Conservation (phyloP, 2,113 vertebrate species). For the Antechinus stuartii region DNA sequence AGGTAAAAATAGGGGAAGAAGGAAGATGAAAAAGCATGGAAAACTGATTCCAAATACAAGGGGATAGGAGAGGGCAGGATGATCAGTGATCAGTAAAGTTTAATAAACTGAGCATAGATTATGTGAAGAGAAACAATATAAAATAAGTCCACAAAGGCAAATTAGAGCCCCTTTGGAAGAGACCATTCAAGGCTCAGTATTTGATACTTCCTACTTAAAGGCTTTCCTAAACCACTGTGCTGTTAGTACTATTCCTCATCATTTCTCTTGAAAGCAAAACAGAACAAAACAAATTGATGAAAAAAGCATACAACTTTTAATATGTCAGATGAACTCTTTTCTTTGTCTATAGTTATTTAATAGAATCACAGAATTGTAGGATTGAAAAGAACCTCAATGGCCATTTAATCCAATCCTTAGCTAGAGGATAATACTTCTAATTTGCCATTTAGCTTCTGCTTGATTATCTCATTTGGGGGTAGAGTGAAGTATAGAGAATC, state of each 20-base stretch:
- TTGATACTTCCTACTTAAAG: not conserved
- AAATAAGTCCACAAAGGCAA: too few species aligned
- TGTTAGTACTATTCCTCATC: not conserved
- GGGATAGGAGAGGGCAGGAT: too few species aligned
- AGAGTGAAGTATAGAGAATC: not conserved
- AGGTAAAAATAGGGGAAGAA: too few species aligned
- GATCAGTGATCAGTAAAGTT: too few species aligned
- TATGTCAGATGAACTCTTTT: not conserved
- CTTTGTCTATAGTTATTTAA: not conserved
- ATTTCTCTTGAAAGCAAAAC: not conserved
- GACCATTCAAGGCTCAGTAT: not conserved
- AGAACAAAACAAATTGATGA: not conserved
- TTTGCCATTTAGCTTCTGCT: not conserved
- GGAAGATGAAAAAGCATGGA: too few species aligned
- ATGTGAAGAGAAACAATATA: too few species aligned
- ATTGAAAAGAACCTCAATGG: not conserved
- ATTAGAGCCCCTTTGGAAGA: not conserved
- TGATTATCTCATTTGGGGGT: not conserved
- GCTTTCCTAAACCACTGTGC: not conserved
- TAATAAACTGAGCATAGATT: too few species aligned
- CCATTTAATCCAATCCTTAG: not conserved
- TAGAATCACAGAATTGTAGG: not conserved
- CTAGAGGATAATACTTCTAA: not conserved
- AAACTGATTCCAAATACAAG: too few species aligned
- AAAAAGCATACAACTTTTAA: not conserved